Evolutionary conservation across 1,140 invertebrate species (phyloP), one percentile per base, ranked within the genome.

Genomic region (Plodia interpunctella): DNA sequence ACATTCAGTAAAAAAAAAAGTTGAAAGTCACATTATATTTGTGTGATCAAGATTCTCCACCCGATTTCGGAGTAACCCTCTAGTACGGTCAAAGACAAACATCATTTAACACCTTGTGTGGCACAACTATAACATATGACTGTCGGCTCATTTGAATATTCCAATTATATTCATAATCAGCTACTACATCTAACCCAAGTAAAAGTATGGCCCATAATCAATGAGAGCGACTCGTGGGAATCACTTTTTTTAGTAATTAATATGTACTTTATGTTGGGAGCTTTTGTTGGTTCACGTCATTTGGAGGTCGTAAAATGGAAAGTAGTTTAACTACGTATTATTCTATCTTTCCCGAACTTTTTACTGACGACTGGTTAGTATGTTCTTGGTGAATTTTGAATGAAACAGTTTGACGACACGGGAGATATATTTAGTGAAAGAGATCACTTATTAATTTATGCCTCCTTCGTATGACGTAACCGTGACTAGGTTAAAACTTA

Each of bases 261-360:
- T 63, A 53, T 63, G 56, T 53, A 53, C 57, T 61, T 62, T 62
- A 57, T 38, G 53, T 59, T 66, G 60, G 52, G 57, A 66, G 38
- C 60, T 49, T 62, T 59, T 65, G 57, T 65, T 60, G 20, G 49
- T 60, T 57, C 21, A 54, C 32, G 53, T 30, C 19, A 49, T 30
- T 65, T 61, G 59, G 57, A 62, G 60, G 30, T 57, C 57, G 55
- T 70, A 73, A 73, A 73, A 73, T 63, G 70, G 70, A 73, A 73
- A 73, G 70, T 72, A 59, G 70, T 63, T 25, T 54, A 54, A 52
- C 51, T 30, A 11, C 30, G 15, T 13, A 25, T 54, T 20, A n/a
- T n/a, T 8, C 8, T 55, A 55, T 55, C 8, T 55, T 19, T 35
- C 32, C 32, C 32, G 8, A 35, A 35, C 32, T 35, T 35, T 35